Evolutionary conservation across 2,797 vertebrate species (phyloP).

Genomic region (Liasis olivaceus): DNA sequence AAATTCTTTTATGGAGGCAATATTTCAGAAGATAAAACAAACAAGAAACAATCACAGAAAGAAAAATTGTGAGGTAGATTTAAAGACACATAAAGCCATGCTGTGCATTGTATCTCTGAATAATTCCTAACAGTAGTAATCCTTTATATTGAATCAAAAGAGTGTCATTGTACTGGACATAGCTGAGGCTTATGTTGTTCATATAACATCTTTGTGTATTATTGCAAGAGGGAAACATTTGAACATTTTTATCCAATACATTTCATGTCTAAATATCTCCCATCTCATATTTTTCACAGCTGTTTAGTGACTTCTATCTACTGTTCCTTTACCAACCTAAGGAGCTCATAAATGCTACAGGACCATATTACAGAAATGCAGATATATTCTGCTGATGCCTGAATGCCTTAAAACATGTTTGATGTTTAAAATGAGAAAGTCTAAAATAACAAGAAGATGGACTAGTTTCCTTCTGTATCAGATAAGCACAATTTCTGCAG

Average conservation of each 20-base stretch:
- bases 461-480: conserved; percentile 29
- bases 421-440: conserved; percentile 52
- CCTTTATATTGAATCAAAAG: neutral
- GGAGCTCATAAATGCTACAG: conserved; percentile 71
- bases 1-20: neutral
- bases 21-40: neutral
- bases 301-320: conserved; percentile 64
- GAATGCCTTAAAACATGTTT: conserved; percentile 63
- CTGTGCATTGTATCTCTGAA: neutral
- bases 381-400: conserved; percentile 66
- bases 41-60: neutral
- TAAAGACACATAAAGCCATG: no score
- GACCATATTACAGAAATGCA: conserved; percentile 69
- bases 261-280: conserved; percentile 39
- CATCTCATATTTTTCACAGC: conserved; percentile 26
- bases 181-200: neutral
- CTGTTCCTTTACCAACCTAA: conserved; percentile 62
- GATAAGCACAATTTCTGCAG: conserved; percentile 45
- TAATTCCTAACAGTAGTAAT: neutral
- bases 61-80: neutral
- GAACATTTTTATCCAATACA: conserved; percentile 46
- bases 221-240: conserved; percentile 37
- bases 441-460: conserved; percentile 42
- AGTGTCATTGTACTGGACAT: neutral
- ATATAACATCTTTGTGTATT: conserved; percentile 51